Conservation (phyloP, 1,140 invertebrate genomes). For the Polyergus mexicanus region DNA sequence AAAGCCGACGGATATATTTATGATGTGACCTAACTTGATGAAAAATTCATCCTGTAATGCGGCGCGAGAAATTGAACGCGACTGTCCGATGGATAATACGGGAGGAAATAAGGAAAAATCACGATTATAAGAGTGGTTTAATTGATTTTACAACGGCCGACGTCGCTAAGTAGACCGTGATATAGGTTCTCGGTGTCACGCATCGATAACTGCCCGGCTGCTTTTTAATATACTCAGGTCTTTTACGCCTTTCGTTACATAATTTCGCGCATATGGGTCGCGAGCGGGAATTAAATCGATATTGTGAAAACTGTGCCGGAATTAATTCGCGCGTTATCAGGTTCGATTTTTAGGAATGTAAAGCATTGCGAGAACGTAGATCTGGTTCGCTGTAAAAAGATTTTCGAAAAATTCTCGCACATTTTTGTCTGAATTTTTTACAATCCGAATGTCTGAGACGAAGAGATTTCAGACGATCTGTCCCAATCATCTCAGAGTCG, state of each 20-base stretch:
- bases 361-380: too few species aligned
- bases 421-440: too few species aligned
- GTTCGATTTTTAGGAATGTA: neutral
- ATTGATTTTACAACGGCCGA: slow-evolving; percentile 62
- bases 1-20: slow-evolving; percentile 52
- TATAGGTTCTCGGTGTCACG: slow-evolving; percentile 77
- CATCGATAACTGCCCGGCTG: slow-evolving; percentile 79
- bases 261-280: slow-evolving; percentile 53
- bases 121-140: slow-evolving; percentile 60
- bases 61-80: slow-evolving; percentile 34
- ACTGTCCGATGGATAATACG: slow-evolving; percentile 33
- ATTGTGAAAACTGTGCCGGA: slow-evolving; percentile 35
- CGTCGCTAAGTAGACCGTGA: slow-evolving; percentile 62
- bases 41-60: slow-evolving; percentile 51
- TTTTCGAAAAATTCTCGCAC: too few species aligned
- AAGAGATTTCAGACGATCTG: too few species aligned
- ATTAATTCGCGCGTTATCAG: slow-evolving; percentile 17
- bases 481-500: too few species aligned
- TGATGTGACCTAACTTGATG: slow-evolving; percentile 53
- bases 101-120: slow-evolving; percentile 64
- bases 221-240: slow-evolving; percentile 65
- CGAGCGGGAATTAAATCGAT: slow-evolving; percentile 53
- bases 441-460: too few species aligned
- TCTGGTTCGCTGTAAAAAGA: neutral
- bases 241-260: slow-evolving; percentile 47